Conservation (phyloP, 2,797 vertebrate genomes). For the Crenichthys baileyi region DNA sequence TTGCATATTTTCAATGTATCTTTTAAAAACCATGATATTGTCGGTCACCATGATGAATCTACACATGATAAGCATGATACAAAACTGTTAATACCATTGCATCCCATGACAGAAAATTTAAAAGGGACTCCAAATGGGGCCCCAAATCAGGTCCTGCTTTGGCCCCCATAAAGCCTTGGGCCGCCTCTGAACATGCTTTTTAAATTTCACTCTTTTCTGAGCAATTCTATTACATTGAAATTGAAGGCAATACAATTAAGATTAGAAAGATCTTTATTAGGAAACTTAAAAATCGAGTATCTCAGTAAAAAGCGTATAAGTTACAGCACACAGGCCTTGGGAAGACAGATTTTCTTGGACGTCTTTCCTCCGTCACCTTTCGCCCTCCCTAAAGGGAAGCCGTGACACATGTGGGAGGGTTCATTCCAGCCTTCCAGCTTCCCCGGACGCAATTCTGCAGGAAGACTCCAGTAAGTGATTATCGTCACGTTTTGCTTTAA, state of each 20-base stretch:
- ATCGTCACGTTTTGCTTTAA: neutral
- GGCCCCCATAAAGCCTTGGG: neutral
- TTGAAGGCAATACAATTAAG: neutral
- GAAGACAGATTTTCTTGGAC: neutral
- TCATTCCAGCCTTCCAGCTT: conserved; percentile 10
- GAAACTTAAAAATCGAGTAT: neutral
- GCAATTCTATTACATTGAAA: neutral
- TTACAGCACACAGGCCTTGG: neutral
- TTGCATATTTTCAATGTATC: neutral
- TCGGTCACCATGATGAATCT: neutral
- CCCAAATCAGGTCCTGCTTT: neutral
- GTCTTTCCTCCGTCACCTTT: neutral
- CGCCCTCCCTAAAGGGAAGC: conserved; percentile 11
- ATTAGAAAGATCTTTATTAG: neutral
- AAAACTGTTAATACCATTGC: neutral
- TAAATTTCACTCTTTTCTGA: neutral
- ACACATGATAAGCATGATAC: neutral
- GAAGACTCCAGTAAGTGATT: conserved; percentile 46
- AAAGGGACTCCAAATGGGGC: neutral
- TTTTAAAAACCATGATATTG: neutral
- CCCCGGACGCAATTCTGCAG: neutral
- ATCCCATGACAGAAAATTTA: neutral
- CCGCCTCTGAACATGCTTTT: neutral
- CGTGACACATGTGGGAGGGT: conserved; percentile 36
- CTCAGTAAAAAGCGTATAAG: neutral